A percentile compares a stretch with the other conserved stretches of the same genome.
phyloP scores from a whole-genome alignment of 2,113 vertebrate genomes.

The Echinops telfairi region DNA sequence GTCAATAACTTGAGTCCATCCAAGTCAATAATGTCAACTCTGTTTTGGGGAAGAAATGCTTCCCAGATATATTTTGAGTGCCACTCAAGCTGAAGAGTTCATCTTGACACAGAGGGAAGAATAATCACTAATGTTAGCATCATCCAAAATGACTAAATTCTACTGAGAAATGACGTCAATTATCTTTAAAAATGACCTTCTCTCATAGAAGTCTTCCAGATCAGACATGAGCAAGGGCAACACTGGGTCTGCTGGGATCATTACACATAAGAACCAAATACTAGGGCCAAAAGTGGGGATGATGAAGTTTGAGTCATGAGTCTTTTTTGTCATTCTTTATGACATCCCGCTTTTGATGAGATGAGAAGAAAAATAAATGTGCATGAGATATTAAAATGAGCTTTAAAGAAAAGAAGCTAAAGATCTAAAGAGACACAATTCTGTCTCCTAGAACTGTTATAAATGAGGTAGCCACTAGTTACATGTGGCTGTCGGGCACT shows the following conservation, averaged over 20 bases:
- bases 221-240: background rate
- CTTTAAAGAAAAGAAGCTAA: background rate
- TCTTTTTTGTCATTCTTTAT: background rate
- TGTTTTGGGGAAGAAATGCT: background rate
- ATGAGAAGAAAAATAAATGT: background rate
- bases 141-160: background rate
- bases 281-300: background rate
- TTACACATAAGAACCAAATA: background rate
- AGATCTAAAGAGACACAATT: background rate
- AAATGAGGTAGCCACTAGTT: background rate
- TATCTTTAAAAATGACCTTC: background rate
- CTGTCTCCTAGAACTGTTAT: background rate
- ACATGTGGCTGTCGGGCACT: background rate
- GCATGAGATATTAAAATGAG: background rate
- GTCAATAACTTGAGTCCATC: background rate
- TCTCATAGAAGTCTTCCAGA: background rate
- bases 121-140: background rate
- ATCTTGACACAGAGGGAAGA: background rate
- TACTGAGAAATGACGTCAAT: background rate
- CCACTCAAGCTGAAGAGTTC: background rate
- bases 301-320: background rate
- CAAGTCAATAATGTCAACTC: background rate
- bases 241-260: background rate
- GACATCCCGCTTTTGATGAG: background rate
- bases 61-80: background rate